Base-by-base conservation (phyloP, 2,888 invertebrate genomes). In the Melanophora roralis region DNA sequence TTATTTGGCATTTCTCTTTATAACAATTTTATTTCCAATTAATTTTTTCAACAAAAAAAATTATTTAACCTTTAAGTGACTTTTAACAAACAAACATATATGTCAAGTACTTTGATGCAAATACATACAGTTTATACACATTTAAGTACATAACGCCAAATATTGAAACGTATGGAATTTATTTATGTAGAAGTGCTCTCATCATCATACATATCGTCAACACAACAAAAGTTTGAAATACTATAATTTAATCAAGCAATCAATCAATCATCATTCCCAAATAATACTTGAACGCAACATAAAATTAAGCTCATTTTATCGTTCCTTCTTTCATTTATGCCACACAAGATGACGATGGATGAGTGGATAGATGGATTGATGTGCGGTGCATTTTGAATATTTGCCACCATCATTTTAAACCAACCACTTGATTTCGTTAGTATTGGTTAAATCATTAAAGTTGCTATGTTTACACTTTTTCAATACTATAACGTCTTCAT, bases 201-300 rank as follows among this genome's bases (percentile, higher is more conserved):
- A 23, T 27, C 27, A 27, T 27, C 27, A 27, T 27, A 3, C 27
- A 27, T 6, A 27, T 27, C 27, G 27, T 27, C 27, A 27, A 27
- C 27, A 27, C 27, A 27, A 5, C 27, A 27, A n/a, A 6, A 62
- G 62, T 73, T 67, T 55, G 40, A 49, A 60, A 72, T 53, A 55
- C 76, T 67, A 76, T 80, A 80, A 80, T 80, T 80, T 80, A 80
- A 80, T 80, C 80, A 73, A 72, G 71, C 79, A 75, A 64, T 49
- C 80, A 73, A 72, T 75, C 79, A 75, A 64, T 49, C 57, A 71
- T 71, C 57, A 65, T 36, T 64, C 36, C 57, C 71, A 64, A 73
- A 67, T 51, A 65, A 11, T 16, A 62, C 75, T 62, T 55, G 53
- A 76, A 60, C 36, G 53, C 68, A 68, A 55, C 69, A 64, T 45